Percentiles rank a stretch among this genome's conserved stretches.
These are phyloP conservation scores for Drosophila novamexicana DNA, from an alignment of 1,140 invertebrate species.

Conservation along the genomic window DNA sequence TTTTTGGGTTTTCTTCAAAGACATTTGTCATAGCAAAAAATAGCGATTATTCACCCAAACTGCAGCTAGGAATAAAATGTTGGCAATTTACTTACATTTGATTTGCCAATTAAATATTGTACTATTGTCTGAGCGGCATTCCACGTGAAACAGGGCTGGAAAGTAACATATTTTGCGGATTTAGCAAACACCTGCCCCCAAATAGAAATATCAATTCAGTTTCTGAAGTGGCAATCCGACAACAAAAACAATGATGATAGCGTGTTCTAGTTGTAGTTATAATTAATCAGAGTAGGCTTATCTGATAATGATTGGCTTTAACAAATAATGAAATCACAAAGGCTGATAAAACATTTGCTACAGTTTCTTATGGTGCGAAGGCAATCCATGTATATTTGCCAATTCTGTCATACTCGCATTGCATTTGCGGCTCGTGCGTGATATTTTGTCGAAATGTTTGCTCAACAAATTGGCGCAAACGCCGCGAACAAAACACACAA, in stretches of 20 bases:
- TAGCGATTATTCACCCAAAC: slow-evolving; percentile 15
- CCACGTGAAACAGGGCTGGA: not conserved
- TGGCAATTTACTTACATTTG: slow-evolving; percentile 5
- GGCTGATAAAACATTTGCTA: slow-evolving; percentile 6
- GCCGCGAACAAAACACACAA: slow-evolving; percentile 50
- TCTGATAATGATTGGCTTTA: slow-evolving; percentile 20
- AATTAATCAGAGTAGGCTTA: slow-evolving; percentile 35
- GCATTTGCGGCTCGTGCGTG: slow-evolving; percentile 52
- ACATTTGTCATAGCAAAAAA: not conserved
- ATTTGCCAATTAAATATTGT: slow-evolving; percentile 5
- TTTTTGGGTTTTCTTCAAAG: not conserved
- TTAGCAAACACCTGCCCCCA: slow-evolving; percentile 13
- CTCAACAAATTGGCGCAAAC: slow-evolving; percentile 71
- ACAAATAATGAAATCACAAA: slow-evolving; percentile 32
- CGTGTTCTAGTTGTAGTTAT: slow-evolving; percentile 2
- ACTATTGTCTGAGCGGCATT: slow-evolving; percentile 8
- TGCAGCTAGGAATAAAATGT: slow-evolving; percentile 1
- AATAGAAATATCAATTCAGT: slow-evolving; percentile 10
- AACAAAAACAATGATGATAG: slow-evolving; percentile 17
- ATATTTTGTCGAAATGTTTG: slow-evolving; percentile 71
- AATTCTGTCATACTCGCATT: slow-evolving; percentile 6
- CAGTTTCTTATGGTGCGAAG: not conserved
- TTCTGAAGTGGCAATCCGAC: slow-evolving; percentile 14
- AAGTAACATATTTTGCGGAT: not conserved
- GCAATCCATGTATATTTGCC: not conserved